Evolutionary conservation across 2,113 vertebrate species (phyloP), one percentile per base, ranked within the genome.

Genomic region (Rynchops niger): DNA sequence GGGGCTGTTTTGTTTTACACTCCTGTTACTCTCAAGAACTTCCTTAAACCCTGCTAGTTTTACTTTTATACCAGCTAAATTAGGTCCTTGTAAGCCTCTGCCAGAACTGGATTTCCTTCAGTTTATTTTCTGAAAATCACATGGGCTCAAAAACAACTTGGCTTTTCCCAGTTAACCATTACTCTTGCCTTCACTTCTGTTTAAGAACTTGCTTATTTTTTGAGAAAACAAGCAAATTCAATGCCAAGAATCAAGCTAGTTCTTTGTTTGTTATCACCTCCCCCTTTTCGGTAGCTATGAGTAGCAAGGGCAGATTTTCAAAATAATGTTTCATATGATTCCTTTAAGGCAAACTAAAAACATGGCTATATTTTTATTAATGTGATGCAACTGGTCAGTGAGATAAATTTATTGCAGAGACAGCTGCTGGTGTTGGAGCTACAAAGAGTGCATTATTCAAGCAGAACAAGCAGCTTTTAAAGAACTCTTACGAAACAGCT

Each of bases 101-200:
- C 73, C 92, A 96, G 78, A 25, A 85, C 52, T 96, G 74, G 70
- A 96, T 93, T 96, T 96, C 70, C 66, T 85, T 87, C 66, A 90
- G 93, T 89, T 94, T 94, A 90, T 93, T 93, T 96, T 95, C 58
- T 88, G 87, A 94, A 94, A 91, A 91, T 94, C 84, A 90, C 74
- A 93, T 18, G 78, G 53, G 43, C 82, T 94, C 56, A 94, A 69
- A 94, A 94, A 9, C 70, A 88, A 22, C 58, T 93, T 58, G 30
- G 84, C 82, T 40, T 76, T 91, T 87, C 34, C 69, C 43, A 72
- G 30, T 95, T 90, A 93, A 84, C 94, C 32, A 45, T 81, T 94
- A 81, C 50, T 78, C 45, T 81, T 66, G 73, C 38, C 63, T 84
- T 70, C 45, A 38, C 29, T 94, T 81, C 80, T 92, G 67, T 66